These are phyloP conservation scores for Xenopus tropicalis DNA, from an alignment of 2,113 vertebrate species.

Conservation along the genomic window DNA sequence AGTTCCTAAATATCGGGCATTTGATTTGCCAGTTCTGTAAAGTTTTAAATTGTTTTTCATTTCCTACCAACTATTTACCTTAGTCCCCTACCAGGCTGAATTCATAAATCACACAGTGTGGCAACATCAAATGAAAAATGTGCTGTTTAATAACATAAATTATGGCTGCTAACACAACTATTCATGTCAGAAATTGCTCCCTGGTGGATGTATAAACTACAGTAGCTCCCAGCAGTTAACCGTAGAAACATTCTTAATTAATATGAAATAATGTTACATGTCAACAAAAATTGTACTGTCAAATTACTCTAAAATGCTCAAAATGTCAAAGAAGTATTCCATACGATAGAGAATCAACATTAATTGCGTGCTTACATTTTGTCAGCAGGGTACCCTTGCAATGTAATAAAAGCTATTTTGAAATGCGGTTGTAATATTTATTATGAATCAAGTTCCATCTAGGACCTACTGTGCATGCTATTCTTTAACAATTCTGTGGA, in stretches of 20 bases:
- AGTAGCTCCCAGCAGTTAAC: slow-evolving; percentile 39
- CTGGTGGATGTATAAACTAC: slow-evolving; percentile 34
- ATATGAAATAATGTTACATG: slow-evolving; percentile 44
- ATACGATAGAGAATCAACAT: slow-evolving; percentile 33
- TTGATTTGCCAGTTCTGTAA: slow-evolving; percentile 2
- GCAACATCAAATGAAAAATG: slow-evolving; percentile 43
- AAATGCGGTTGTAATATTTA: slow-evolving; percentile 29
- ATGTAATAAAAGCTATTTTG: slow-evolving; percentile 32
- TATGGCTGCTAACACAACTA: slow-evolving; percentile 36
- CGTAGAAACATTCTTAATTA: slow-evolving; percentile 44
- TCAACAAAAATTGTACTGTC: slow-evolving; percentile 38
- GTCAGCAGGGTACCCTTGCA: slow-evolving; percentile 34
- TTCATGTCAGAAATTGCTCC: slow-evolving; percentile 37
- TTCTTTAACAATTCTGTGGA: slow-evolving; percentile 6
- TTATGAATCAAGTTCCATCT: slow-evolving; percentile 25
- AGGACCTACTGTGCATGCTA: slow-evolving; percentile 17
- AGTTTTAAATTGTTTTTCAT: slow-evolving; percentile 23
- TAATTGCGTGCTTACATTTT: slow-evolving; percentile 39
- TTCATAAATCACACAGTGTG: slow-evolving; percentile 43
- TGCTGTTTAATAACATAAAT: slow-evolving; percentile 43
- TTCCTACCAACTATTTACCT: slow-evolving; percentile 25
- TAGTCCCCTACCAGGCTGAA: slow-evolving; percentile 14
- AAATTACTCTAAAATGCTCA: slow-evolving; percentile 40
- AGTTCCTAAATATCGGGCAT: background rate
- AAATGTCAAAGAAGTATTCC: slow-evolving; percentile 28